Base-by-base conservation (phyloP, 2,888 invertebrate genomes). In the Syrphus vitripennis region DNA sequence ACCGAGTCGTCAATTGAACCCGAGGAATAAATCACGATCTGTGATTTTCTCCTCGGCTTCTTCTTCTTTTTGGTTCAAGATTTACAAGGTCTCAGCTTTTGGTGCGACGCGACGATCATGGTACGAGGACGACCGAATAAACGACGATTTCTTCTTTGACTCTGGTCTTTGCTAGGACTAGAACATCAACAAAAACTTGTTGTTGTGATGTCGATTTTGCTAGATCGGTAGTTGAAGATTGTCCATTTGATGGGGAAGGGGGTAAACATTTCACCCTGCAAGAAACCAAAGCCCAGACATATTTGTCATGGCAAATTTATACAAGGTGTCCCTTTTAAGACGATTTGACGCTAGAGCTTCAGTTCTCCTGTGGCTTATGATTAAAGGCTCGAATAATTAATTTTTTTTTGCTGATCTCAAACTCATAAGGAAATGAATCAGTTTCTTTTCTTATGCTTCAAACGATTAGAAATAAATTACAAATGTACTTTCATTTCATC, bases 11-110 rank as follows among this genome's bases (percentile, higher is more conserved):
- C 86, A 86, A 86, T 86, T 86, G 82, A 78, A 82, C 82, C 63
- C 77, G 74, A 78, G 74, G 82, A 86, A 86, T 86, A 86, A 86
- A 86, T 86, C 86, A 86, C 86, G 86, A 86, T 86, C 76, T 86
- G 72, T 82, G 77, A 86, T 67, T 86, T 86, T 55, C 67, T 86
- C 72, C 53, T 86, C 77, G 57, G 77, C 65, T 81, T 84, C 57
- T 63, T 57, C 31, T 42, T 24, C 31, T 72, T 82, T 26, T 65
- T 48, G 16, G 84, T 61, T 76, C 34, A 53, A 57, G 55, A 76
- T 67, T 76, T 67, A 81, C 81, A 81, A 77, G 82, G 40, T 69
- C 55, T 55, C 72, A 69, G 40, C 71, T 75, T 72, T 48, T 34
- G 19, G 26, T 48, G 12, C 19, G 24, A 57, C 34, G 59, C 57